Evolutionary conservation across 2,888 invertebrate genomes (phyloP).

Genomic region (Rhimphoctona megacephalus): DNA sequence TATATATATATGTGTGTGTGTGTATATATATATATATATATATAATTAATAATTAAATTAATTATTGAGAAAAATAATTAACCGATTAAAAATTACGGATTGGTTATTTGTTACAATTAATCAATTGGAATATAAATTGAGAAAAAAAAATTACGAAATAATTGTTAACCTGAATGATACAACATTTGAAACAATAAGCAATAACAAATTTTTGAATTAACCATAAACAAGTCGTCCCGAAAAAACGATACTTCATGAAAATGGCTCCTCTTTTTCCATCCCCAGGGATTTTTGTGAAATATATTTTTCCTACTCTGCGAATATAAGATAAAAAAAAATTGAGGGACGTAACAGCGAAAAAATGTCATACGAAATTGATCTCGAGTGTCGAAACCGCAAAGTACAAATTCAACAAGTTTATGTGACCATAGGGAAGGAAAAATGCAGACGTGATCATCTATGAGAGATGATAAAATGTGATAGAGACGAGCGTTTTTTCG

Average conservation of each 20-base stretch:
- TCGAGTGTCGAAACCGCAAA: slow-evolving; percentile 15
- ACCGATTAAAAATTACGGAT: too few species aligned
- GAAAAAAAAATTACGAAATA: too few species aligned
- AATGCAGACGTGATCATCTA: background rate
- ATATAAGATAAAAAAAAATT: background rate
- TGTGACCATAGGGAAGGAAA: background rate
- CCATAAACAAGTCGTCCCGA: background rate
- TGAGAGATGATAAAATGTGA: background rate
- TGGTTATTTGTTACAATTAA: too few species aligned
- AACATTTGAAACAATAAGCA: too few species aligned
- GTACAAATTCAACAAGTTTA: slow-evolving; percentile 27
- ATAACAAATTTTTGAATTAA: too few species aligned
- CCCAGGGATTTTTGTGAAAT: background rate
- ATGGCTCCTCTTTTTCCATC: background rate
- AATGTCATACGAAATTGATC: background rate
- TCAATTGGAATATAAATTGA: too few species aligned
- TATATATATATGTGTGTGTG: too few species aligned
- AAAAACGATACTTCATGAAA: background rate
- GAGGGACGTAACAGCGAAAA: background rate
- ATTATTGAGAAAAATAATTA: too few species aligned
- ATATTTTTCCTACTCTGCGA: background rate
- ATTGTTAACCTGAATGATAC: too few species aligned
- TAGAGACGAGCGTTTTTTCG: slow-evolving; percentile 22
- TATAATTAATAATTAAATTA: too few species aligned
- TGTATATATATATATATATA: too few species aligned